Evolutionary conservation across 2,888 invertebrate genomes (phyloP), one percentile per base, ranked within the genome.

Genomic region (Morinoia aosen): DNA sequence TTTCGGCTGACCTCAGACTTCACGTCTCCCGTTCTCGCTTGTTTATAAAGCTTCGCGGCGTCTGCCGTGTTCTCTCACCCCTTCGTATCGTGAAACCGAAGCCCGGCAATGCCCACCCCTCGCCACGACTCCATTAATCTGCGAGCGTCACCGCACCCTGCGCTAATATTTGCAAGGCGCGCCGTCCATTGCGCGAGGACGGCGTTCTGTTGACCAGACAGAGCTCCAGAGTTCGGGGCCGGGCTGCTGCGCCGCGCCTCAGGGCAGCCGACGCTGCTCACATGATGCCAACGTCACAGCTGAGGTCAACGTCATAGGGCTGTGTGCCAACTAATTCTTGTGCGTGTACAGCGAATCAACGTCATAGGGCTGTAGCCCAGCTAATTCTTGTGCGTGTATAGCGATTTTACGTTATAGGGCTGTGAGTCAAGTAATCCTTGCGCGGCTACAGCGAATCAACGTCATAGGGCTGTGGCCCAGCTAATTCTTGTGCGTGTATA

Each of bases 91-190:
- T 14, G n/a, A 39, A 57, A n/a, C 57, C 33, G 12, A 33, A 48
- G 16, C 57, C 93, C 93, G 12, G 33, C 57, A 57, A 12, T 57
- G 11, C 57, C 93, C 56, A 57, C 57, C 57, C 48, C 93, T n/a
- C 57, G 48, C 48, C 93, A 57, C 57, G 93, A 25, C 57, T 93
- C 93, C 93, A 93, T 93, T 93, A 93, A 93, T 93, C 93, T 93
- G n/a, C 57, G 57, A 33, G 93, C 93, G 93, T 93, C 93, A 93
- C 93, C 93, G 93, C 57, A 93, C 57, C 93, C 93, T 93, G 57
- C 57, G 93, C 93, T 93, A 93, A 93, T 93, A 93, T 93, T 93
- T 93, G 93, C 56, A 16, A 33, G 57, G 48, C 93, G 56, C 33
- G 93, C 90, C 93, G 93, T 93, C 93, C 93, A 93, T 93, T 93